Evolutionary conservation across 2,888 invertebrate species (phyloP), one percentile per base, ranked within the genome.

Genomic region (Philopedon plagiatum): DNA sequence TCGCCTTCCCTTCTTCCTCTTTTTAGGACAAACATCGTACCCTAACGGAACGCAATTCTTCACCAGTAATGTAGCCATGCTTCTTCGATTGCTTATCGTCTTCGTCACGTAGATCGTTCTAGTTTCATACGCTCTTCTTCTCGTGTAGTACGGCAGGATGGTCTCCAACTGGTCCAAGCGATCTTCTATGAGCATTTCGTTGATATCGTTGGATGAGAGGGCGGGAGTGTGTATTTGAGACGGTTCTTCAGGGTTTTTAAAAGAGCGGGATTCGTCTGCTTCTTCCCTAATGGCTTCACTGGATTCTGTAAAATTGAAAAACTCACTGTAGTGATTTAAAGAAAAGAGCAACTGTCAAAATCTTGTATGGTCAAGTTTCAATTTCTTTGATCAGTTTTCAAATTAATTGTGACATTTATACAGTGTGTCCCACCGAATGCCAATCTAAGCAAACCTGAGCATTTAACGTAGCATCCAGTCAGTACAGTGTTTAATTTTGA

Each of bases 41-140:
- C 84, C 85, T 49, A 80, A 78, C 1, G 85, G 85, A 44, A 85
- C 78, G 72, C 85, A 85, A 76, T 85, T 85, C 75, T 83, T 84
- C 41, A 83, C 85, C 29, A 83, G 64, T 51, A 85, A 77, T 2
- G 85, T 85, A 15, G 85, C 85, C 73, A 81, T 84, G 1, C 78
- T 77, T 60, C 81, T 80, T 34, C 80, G 78, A 62, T 82, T 81
- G 49, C 78, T 81, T 51, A 79, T 76, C 13, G 83, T 82, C 76
- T 81, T 84, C 0, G 85, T 85, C n/a, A 85, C 80, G 9, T 84
- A 85, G 21, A 85, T 80, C 11, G 85, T 85, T 4, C 82, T 81
- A 9, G 85, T 85, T 77, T 85, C 78, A 67, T 81, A 85, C 5
- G 74, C 74, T 58, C 84, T 80, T 74, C 81, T 76, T 73, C 85